These are phyloP conservation scores for Operophtera brumata DNA, from an alignment of 2,888 invertebrate genomes.

Conservation along the genomic window DNA sequence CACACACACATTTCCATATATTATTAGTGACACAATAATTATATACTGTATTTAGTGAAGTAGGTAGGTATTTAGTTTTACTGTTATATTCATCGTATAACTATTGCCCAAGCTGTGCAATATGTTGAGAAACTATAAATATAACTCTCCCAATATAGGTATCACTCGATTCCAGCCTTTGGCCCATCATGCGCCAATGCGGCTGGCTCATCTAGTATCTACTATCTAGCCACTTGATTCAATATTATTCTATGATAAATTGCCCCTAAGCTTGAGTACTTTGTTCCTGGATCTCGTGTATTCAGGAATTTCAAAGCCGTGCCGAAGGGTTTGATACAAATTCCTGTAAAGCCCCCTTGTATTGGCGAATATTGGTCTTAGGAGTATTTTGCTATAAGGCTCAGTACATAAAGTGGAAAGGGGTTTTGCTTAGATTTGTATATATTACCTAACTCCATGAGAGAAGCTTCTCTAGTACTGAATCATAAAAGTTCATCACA, in stretches of 20 bases:
- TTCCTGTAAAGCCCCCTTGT: slow-evolving; percentile 15
- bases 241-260: slow-evolving; percentile 48
- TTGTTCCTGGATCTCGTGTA: slow-evolving; percentile 30
- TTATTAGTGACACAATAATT: no score
- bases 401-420: background rate
- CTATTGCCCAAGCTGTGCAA: no score
- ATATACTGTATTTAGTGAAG: no score
- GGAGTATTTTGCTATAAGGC: background rate
- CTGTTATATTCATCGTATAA: no score
- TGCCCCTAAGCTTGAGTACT: slow-evolving; percentile 28
- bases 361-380: slow-evolving; percentile 5
- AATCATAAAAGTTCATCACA: no score
- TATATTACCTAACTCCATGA: background rate
- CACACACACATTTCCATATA: no score
- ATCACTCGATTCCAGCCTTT: background rate
- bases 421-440: background rate
- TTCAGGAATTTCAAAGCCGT: slow-evolving; percentile 33
- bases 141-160: no score
- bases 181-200: background rate
- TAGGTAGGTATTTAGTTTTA: no score
- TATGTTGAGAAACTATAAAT: no score
- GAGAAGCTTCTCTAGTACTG: background rate
- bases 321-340: slow-evolving; percentile 32
- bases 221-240: slow-evolving; percentile 27
- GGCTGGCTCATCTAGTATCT: slow-evolving; percentile 1